Conservation (phyloP, 2,113 vertebrate species). For the Sminthopsis crassicaudata region DNA sequence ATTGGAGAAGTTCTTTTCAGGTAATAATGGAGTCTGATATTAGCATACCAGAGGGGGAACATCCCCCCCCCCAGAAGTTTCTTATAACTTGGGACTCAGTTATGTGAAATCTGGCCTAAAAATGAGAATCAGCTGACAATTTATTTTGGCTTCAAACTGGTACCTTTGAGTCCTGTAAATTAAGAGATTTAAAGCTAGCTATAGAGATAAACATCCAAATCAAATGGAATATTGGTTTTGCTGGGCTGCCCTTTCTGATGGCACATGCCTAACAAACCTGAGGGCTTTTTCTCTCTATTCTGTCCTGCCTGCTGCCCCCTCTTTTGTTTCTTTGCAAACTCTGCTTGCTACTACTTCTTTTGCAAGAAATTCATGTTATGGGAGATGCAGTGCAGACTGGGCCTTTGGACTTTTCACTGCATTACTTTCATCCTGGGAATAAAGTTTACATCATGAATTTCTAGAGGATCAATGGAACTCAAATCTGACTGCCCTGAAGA, state of each 20-base stretch:
- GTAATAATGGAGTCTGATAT: no score
- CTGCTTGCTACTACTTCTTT: not conserved
- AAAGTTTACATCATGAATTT: no score
- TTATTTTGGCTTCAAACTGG: not conserved
- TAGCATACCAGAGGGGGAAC: no score
- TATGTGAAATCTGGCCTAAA: not conserved
- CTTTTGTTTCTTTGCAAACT: not conserved
- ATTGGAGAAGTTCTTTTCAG: no score
- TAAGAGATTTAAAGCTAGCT: not conserved
- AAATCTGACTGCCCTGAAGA: no score
- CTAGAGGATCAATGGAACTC: no score
- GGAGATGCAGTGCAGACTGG: no score
- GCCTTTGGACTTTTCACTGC: no score
- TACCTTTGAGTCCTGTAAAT: not conserved
- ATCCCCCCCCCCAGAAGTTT: no score
- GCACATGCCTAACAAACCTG: not conserved
- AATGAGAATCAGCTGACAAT: not conserved
- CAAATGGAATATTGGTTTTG: not conserved
- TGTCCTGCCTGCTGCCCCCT: not conserved
- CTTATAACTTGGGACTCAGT: not conserved
- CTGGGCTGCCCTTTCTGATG: not conserved
- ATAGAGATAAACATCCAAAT: not conserved
- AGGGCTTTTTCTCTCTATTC: not conserved
- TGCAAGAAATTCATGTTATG: no score
- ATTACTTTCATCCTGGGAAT: no score